phyloP scores from a whole-genome alignment of 1,140 invertebrate species.

The Drosophila ambigua region DNA sequence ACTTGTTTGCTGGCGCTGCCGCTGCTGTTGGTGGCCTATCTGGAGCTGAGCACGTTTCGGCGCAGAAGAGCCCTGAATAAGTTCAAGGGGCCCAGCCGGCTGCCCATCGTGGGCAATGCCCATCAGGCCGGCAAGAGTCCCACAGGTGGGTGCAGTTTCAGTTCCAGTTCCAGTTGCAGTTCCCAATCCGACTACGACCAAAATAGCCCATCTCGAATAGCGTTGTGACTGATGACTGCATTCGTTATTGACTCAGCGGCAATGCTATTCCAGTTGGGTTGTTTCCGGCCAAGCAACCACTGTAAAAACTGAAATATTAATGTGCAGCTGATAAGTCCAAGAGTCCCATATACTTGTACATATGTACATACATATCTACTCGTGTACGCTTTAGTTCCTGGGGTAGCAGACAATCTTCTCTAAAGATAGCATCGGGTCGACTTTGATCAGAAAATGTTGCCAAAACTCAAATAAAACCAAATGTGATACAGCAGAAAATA shows the following conservation, averaged over 20 bases:
- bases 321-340: too few relatives aligned
- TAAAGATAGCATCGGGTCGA: too few relatives aligned
- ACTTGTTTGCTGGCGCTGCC: slow-evolving; percentile 56
- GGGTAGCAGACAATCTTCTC: too few relatives aligned
- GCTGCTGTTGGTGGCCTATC: slow-evolving; percentile 40
- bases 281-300: slow-evolving; percentile 27
- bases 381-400: too few relatives aligned
- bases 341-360: too few relatives aligned
- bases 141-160: slow-evolving; percentile 43
- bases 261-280: slow-evolving; percentile 57
- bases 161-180: not conserved
- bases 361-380: too few relatives aligned
- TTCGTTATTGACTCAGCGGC: slow-evolving; percentile 42
- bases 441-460: too few relatives aligned
- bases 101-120: slow-evolving; percentile 72
- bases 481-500: too few relatives aligned
- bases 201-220: slow-evolving; percentile 66
- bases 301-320: not conserved
- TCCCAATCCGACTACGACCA: not conserved
- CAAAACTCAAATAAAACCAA: too few relatives aligned
- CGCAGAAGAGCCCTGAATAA: slow-evolving; percentile 48
- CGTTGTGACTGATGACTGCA: slow-evolving; percentile 61
- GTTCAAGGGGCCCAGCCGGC: slow-evolving; percentile 51
- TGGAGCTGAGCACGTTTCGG: slow-evolving; percentile 50
- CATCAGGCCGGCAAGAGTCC: slow-evolving; percentile 73